phyloP scores from a whole-genome alignment of 2,113 vertebrate genomes.

The Aspidoscelis tigris region DNA sequence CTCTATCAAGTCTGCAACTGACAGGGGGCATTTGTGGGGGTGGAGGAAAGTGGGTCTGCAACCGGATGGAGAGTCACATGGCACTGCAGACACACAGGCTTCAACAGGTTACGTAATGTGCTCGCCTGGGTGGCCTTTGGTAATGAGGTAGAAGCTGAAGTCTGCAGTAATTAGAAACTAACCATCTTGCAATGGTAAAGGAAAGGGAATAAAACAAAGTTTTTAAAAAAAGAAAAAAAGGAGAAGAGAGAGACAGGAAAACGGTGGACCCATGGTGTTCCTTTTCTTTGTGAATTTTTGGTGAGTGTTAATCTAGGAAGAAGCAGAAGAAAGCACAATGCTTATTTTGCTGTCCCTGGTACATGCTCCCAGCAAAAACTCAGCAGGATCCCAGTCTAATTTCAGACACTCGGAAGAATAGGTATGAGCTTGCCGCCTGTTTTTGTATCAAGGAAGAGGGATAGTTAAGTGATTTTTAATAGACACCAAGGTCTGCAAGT shows the following conservation, averaged over 20 bases:
- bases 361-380: background rate
- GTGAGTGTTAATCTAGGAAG: accelerated
- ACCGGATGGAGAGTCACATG: slow-evolving; percentile 47
- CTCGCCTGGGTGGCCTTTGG: background rate
- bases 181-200: background rate
- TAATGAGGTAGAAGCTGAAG: background rate
- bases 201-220: too few species aligned
- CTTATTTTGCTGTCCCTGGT: background rate
- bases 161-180: background rate
- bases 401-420: background rate
- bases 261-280: background rate
- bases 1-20: slow-evolving; percentile 46
- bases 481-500: background rate
- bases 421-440: background rate
- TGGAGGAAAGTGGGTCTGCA: slow-evolving; percentile 2
- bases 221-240: background rate
- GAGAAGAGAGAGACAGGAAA: background rate
- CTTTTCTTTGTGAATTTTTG: accelerated
- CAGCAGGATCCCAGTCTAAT: background rate
- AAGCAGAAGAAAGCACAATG: background rate
- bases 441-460: accelerated
- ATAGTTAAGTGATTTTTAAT: background rate
- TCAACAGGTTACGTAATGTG: slow-evolving; percentile 63
- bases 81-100: slow-evolving; percentile 16
- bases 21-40: accelerated